Conservation (phyloP, 2,113 vertebrate species). For the Cisticola juncidis region DNA sequence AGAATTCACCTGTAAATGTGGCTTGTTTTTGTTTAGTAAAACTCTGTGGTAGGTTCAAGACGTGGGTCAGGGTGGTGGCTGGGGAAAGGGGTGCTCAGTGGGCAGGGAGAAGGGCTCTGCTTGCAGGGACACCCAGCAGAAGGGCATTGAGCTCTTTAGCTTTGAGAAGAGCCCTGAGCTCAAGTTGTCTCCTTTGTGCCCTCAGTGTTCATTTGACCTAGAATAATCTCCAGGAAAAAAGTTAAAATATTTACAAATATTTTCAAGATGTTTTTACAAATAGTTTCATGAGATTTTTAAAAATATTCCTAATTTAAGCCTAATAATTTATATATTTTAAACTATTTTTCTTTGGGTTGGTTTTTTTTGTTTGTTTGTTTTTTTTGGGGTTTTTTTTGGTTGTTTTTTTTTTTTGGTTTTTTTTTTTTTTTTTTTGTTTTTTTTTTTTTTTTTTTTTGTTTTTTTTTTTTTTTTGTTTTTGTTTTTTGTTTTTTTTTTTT, state of each 20-base stretch:
- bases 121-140: not conserved
- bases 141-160: not conserved
- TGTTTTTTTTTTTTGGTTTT: no score
- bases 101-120: not conserved
- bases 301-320: not conserved
- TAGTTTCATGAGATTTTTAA: not conserved
- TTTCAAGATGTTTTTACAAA: not conserved
- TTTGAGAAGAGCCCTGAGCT: not conserved
- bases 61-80: not conserved
- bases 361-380: not conserved
- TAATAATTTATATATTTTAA: fast-evolving
- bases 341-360: not conserved
- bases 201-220: not conserved
- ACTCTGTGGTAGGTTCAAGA: not conserved
- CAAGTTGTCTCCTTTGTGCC: not conserved
- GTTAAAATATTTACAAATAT: not conserved
- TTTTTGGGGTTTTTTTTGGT: no score
- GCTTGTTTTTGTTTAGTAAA: not conserved
- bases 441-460: not conserved
- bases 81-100: not conserved
- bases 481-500: not conserved
- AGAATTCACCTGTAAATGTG: not conserved
- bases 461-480: no score
- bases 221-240: not conserved
- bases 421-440: no score